A percentile compares a stretch with the other conserved stretches of the same genome.
Evolutionary conservation across 1,140 invertebrate species (phyloP).

Genomic region (Xylocopa sonorina): DNA sequence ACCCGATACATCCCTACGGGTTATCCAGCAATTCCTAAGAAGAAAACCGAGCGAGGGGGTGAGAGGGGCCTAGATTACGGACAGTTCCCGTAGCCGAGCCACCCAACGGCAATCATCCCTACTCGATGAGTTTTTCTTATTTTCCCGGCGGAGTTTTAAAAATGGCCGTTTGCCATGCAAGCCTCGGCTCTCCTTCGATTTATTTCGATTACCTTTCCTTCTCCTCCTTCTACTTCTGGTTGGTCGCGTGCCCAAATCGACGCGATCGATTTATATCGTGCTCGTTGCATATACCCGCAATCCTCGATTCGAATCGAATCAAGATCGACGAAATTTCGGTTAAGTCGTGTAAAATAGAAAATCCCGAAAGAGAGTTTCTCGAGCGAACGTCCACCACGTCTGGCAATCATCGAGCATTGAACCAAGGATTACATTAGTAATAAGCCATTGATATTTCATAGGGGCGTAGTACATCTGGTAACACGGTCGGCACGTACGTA

Average conservation of each 20-base stretch:
- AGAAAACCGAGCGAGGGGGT: constrained; percentile 19
- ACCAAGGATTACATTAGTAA: constrained; percentile 78
- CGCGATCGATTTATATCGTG: too few species aligned
- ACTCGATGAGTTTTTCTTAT: constrained; percentile 77
- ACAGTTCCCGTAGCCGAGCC: constrained; percentile 60
- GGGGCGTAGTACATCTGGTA: constrained; percentile 66
- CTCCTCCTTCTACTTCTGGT: constrained; percentile 14
- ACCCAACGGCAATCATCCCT: constrained; percentile 72
- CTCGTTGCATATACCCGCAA: too few species aligned
- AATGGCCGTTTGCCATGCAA: constrained; percentile 75
- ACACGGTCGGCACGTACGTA: constrained; percentile 61
- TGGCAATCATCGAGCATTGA: constrained; percentile 78
- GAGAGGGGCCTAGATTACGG: constrained; percentile 62
- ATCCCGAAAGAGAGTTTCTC: constrained; percentile 34
- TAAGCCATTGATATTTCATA: constrained; percentile 80
- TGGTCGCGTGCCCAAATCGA: too few species aligned
- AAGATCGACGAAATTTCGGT: too few species aligned
- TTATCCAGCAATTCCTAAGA: constrained; percentile 61
- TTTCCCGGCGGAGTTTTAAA: constrained; percentile 76
- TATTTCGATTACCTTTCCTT: constrained; percentile 73
- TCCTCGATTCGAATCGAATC: neutral
- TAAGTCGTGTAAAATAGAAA: too few species aligned
- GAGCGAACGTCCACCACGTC: constrained; percentile 30
- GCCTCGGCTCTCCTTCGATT: constrained; percentile 65
- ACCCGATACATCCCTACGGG: too few species aligned